These are phyloP conservation scores for Rhagonycha fulva DNA, from an alignment of 2,888 invertebrate genomes.

Conservation along the genomic window DNA sequence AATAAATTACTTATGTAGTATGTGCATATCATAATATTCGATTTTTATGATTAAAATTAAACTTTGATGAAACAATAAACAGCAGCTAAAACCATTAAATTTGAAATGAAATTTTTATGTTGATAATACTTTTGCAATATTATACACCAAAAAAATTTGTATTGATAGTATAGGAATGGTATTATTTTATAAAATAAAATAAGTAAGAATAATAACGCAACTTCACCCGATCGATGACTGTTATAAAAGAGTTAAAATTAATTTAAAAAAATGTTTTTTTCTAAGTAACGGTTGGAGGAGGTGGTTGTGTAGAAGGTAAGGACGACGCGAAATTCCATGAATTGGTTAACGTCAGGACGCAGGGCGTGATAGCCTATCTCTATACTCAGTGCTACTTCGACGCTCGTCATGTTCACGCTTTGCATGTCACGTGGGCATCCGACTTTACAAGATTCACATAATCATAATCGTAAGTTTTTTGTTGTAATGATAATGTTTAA, in stretches of 20 bases:
- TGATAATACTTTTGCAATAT: too few species aligned
- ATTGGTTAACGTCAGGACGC: conserved; percentile 28
- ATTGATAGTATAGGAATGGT: too few species aligned
- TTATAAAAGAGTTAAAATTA: not conserved
- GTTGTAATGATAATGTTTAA: not conserved
- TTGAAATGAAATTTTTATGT: too few species aligned
- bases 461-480: conserved; percentile 36
- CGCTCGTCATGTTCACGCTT: conserved; percentile 48
- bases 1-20: too few species aligned
- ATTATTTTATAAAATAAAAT: too few species aligned
- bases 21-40: too few species aligned
- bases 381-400: conserved; percentile 34
- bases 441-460: conserved; percentile 41
- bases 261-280: not conserved
- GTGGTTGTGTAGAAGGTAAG: not conserved
- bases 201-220: too few species aligned
- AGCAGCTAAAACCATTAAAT: too few species aligned
- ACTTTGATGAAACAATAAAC: too few species aligned
- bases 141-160: too few species aligned
- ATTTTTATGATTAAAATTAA: too few species aligned
- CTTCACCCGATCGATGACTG: not conserved
- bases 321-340: conserved; percentile 25
- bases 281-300: not conserved
- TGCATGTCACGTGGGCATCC: conserved; percentile 50
- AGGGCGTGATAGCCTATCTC: conserved; percentile 28